Conservation (phyloP, 2,888 invertebrate species). For the Andrena trimmerana region DNA sequence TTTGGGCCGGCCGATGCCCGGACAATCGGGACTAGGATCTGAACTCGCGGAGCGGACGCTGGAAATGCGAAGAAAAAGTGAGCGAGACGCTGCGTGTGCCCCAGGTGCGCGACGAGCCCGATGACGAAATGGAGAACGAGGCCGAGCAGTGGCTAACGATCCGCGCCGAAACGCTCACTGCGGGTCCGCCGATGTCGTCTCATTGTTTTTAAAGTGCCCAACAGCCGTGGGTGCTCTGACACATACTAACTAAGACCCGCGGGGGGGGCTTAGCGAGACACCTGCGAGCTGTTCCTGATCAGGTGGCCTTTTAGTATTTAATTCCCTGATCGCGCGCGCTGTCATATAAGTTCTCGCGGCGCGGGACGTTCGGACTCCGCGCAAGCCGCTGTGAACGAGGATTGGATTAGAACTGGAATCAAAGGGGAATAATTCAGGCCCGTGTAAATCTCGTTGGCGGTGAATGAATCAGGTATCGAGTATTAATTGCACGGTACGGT, state of each 20-base stretch:
- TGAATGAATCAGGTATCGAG: conserved; percentile 5
- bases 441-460: too few relatives aligned
- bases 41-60: not conserved
- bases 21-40: not conserved
- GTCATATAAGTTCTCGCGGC: conserved; percentile 40
- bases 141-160: conserved; percentile 57
- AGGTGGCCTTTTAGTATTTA: conserved; percentile 71
- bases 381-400: conserved; percentile 9
- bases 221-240: conserved; percentile 65
- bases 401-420: not conserved
- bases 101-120: not conserved
- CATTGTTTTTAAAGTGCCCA: conserved; percentile 82
- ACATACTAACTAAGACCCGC: conserved; percentile 73
- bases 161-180: conserved; percentile 76
- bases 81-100: not conserved
- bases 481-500: conserved; percentile 5
- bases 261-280: conserved; percentile 66
- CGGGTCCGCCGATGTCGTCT: conserved; percentile 74
- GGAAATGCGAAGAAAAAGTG: conserved; percentile 5
- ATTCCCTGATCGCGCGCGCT: conserved; percentile 60
- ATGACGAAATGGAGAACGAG: conserved; percentile 47
- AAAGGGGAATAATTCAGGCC: too few relatives aligned
- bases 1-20: not conserved
- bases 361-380: not conserved
- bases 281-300: conserved; percentile 74